Evolutionary conservation across 1,140 invertebrate species (phyloP), one percentile per base, ranked within the genome.

Genomic region (Aphelinus certus): DNA sequence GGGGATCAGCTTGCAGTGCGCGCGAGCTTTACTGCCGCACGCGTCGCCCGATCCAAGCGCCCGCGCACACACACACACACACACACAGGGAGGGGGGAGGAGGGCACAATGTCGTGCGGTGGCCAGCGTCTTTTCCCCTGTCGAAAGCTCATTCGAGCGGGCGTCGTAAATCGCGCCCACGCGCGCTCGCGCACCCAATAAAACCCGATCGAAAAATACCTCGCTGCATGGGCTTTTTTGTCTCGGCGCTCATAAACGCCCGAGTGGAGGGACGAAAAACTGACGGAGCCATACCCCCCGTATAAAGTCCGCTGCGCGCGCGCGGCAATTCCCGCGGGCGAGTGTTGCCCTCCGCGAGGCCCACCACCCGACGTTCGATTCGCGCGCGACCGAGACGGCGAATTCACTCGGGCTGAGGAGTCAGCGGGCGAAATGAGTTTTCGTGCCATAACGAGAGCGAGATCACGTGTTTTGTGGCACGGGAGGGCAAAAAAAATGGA

Each of bases 401-500:
- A 26, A 26, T 26, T 26, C 26, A 26, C 26, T 26, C 26, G 26
- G 26, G 26, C 26, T 26, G 26, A 26, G 26, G 26, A 26, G 26
- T 26, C 26, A 26, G 26, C 26, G 26, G 26, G 26, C 26, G 26
- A 26, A 26, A 26, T 26, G 26, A 26, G 26, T 26, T 26, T 26
- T 26, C 26, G 26, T 26, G 26, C 26, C 26, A 26, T 26, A 26
- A 26, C 26, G 26, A 26, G 26, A 26, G 26, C 26, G 26, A 26
- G 26, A 26, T 26, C 26, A 26, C 26, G 26, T 26, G 26, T 26
- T 26, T 26, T 26, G 26, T 26, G 26, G 26, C 26, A 26, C 26
- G 26, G 26, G 26, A 26, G 26, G 65, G 66, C 58, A 58, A 67
- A 79, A 78, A 78, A 78, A 78, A 76, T 78, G 70, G 61, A 71